A percentile compares a stretch with the other conserved stretches of the same genome.
phyloP scores from a whole-genome alignment of 2,797 vertebrate genomes.

The Adrianichthys oophorus region DNA sequence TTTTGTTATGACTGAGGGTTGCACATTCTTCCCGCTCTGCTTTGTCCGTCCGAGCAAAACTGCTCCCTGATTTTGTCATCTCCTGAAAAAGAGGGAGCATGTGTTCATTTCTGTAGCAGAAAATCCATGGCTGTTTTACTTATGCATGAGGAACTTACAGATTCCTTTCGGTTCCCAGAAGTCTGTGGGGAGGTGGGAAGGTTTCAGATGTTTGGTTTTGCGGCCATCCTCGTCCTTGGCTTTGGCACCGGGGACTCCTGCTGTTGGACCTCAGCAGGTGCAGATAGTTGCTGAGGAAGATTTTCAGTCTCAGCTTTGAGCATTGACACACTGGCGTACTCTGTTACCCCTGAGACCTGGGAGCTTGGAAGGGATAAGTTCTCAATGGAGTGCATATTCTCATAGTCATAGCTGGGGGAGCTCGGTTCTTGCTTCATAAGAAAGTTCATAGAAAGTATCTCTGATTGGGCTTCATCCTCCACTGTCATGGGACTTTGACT shows the following conservation, averaged over 20 bases:
- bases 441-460: conserved; percentile 25
- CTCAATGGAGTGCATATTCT: conserved; percentile 38
- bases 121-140: background rate
- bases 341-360: conserved; percentile 11
- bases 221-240: conserved; percentile 59
- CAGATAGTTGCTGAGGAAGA: background rate
- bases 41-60: no score
- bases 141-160: background rate
- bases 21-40: no score
- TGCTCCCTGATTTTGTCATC: no score
- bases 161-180: background rate
- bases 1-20: no score
- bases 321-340: conserved; percentile 13
- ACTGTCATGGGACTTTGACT: background rate
- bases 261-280: conserved; percentile 6
- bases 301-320: conserved; percentile 25
- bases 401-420: conserved; percentile 28
- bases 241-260: conserved; percentile 65
- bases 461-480: conserved; percentile 4
- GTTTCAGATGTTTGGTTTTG: conserved; percentile 29
- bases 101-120: no score
- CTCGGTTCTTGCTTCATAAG: background rate
- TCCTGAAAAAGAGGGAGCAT: no score
- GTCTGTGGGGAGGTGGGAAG: background rate
- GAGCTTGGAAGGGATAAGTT: background rate